Evolutionary conservation across 1,140 invertebrate genomes (phyloP), one percentile per base, ranked within the genome.

Genomic region (Formica exsecta): DNA sequence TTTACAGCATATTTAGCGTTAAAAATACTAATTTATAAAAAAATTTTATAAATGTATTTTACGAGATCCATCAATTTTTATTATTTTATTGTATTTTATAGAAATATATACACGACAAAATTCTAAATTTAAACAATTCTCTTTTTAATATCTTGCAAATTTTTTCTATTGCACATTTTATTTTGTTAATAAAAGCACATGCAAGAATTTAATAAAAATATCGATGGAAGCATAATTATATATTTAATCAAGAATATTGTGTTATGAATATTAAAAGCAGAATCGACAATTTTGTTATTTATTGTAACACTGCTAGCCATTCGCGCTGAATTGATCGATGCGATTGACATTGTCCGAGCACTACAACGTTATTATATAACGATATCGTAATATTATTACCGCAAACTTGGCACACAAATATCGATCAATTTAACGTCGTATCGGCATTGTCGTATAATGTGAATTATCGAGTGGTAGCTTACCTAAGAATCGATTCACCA

Each of bases 391-490:
- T 59, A 68, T 22, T 54, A 61, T 74, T 73, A 74, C 41, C 54
- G n/a, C 54, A 74, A 73, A 73, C 54, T 48, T 29, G 44, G 48
- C 19, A 29, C n/a, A 8, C 25, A 29, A 48, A 41, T 51, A 32
- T 16, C 22, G 59, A 77, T 75, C 77, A 71, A 76, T 76, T 83
- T 54, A 68, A 51, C 62, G 25, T 29, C 25, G 25, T 29, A 29
- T 29, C 25, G 81, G 73, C 41, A 85, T 64, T 48, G 38, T 32
- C 81, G 44, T 57, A 68, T 62, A 74, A 54, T 75, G 70, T 25
- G 59, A 77, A 83, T 89, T 83, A 89, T 71, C 76, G 59, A 89
- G 86, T 51, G 73, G 59, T 70, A 64, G 71, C 59, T 83, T 22
- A 59, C 38, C 64, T 74, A 90, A 89, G 79, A 87, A 79, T 87